A percentile compares a stretch with the other conserved stretches of the same genome.
These are phyloP conservation scores for Anolis sagrei DNA, from an alignment of 2,113 vertebrate genomes.

Conservation along the genomic window DNA sequence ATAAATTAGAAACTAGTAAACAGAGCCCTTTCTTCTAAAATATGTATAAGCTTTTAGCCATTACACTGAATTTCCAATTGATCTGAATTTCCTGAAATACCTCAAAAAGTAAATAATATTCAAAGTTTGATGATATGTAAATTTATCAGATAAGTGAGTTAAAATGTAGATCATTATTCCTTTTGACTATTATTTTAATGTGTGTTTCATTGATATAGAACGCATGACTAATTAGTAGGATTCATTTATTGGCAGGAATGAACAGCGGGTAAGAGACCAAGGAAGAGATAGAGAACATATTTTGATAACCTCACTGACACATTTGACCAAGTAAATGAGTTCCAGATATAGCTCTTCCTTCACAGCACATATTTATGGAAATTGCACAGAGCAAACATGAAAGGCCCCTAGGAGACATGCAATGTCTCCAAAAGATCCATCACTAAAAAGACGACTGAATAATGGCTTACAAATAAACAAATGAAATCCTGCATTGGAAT, in stretches of 20 bases:
- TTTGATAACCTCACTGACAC: slow-evolving; percentile 13
- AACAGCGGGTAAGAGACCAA: neutral
- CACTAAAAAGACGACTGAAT: neutral
- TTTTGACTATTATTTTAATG: neutral
- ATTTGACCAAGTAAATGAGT: slow-evolving; percentile 8
- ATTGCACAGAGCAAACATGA: neutral
- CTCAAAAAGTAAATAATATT: neutral
- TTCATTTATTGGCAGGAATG: neutral
- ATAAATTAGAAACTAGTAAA: neutral
- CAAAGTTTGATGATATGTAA: neutral
- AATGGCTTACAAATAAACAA: slow-evolving; percentile 25
- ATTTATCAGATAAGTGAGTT: neutral
- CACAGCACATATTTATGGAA: slow-evolving; percentile 1
- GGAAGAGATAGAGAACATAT: slow-evolving; percentile 8
- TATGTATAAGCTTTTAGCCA: neutral
- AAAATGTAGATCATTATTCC: neutral
- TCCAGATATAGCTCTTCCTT: slow-evolving; percentile 27
- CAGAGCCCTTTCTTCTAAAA: too few species aligned
- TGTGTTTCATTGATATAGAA: neutral
- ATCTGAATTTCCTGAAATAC: neutral
- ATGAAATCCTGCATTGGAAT: slow-evolving; percentile 9
- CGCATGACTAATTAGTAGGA: neutral
- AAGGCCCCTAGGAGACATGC: slow-evolving; percentile 4
- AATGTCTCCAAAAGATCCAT: slow-evolving; percentile 18
- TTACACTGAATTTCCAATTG: neutral